phyloP scores from a whole-genome alignment of 64 coral and sea anemone species.

The Anthopleura sola region DNA sequence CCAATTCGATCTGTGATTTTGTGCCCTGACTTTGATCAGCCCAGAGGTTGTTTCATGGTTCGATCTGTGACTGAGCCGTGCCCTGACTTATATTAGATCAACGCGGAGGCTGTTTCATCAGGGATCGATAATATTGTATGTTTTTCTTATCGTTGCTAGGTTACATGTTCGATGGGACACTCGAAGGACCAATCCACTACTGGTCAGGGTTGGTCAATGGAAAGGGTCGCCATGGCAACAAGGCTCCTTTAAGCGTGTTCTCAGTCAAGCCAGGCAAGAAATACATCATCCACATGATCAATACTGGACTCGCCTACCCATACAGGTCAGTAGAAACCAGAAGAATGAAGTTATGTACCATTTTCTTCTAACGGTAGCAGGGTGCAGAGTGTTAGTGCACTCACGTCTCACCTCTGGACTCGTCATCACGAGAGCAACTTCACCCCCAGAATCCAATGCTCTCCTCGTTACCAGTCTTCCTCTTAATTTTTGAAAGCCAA shows the following conservation, averaged over 20 bases:
- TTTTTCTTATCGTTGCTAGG: not conserved
- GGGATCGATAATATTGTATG: not conserved
- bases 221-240: slow-evolving; percentile 54
- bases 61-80: not conserved
- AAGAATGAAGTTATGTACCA: no score
- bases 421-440: no score
- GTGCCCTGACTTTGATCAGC: not conserved
- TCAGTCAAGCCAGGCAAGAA: slow-evolving; percentile 31
- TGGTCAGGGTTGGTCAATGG: slow-evolving; percentile 81
- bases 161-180: slow-evolving; percentile 26
- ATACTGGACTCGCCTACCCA: slow-evolving; percentile 52
- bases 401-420: no score
- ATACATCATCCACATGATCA: slow-evolving; percentile 59
- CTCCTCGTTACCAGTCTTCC: no score
- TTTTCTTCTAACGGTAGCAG: no score
- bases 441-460: no score
- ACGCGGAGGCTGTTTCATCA: not conserved
- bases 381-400: no score
- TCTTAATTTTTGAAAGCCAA: no score
- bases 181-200: slow-evolving; percentile 44
- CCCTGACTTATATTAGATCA: not conserved
- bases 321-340: slow-evolving; percentile 7
- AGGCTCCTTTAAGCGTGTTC: slow-evolving; percentile 62
- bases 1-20: not conserved
- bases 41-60: not conserved